A percentile compares a stretch with the other conserved stretches of the same genome.
These are phyloP conservation scores for Eristalis tenax DNA, from an alignment of 2,888 invertebrate species.

Conservation along the genomic window DNA sequence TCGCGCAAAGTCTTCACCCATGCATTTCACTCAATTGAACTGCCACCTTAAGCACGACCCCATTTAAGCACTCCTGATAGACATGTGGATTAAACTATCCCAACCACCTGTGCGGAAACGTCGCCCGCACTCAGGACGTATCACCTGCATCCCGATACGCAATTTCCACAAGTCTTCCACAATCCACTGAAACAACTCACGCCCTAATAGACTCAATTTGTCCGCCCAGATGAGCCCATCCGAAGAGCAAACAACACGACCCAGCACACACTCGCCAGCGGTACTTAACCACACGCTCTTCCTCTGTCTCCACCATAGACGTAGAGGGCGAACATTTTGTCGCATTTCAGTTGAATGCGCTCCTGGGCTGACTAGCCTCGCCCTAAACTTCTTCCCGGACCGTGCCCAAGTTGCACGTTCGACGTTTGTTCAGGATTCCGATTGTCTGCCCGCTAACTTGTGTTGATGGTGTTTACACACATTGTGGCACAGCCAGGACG, in stretches of 20 bases:
- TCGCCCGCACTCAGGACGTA: not conserved
- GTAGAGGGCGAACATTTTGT: constrained; percentile 26
- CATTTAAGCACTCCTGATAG: not conserved
- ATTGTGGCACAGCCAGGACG: constrained; percentile 12
- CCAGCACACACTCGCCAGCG: constrained; percentile 1
- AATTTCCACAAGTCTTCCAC: not conserved
- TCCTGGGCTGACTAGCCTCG: not conserved
- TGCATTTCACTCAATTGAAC: not conserved
- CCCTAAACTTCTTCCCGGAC: not conserved
- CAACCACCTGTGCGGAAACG: not conserved
- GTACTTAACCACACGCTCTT: constrained; percentile 27
- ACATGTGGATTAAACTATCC: not conserved
- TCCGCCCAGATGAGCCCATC: not conserved
- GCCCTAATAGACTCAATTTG: constrained; percentile 9
- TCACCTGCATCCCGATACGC: not conserved
- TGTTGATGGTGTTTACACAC: constrained; percentile 38
- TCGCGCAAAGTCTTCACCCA: not conserved
- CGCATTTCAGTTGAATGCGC: constrained; percentile 28
- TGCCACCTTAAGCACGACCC: not conserved
- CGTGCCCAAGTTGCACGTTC: not conserved
- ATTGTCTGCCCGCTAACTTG: constrained; percentile 32
- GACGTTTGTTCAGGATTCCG: constrained; percentile 4
- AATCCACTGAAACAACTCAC: constrained; percentile 7
- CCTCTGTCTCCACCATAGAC: not conserved
- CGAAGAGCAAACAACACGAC: not conserved